phyloP scores from a whole-genome alignment of 2,797 vertebrate genomes.

The Notolepis coatsorum region DNA sequence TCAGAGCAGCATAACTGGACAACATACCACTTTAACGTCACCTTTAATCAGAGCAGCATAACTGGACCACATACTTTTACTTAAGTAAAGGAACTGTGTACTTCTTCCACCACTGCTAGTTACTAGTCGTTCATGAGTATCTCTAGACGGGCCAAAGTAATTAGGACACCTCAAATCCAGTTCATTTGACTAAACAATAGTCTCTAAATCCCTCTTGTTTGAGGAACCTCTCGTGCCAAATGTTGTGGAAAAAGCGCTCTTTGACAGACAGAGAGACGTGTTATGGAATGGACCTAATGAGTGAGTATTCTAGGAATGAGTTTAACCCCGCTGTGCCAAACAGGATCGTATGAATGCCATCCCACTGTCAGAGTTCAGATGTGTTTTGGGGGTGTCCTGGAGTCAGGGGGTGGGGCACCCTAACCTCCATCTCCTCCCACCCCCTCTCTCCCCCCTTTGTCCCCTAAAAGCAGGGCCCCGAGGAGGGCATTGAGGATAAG shows the following conservation, averaged over 20 bases:
- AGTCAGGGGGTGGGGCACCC: constrained; percentile 34
- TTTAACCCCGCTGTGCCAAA: constrained; percentile 37
- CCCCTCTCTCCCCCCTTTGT: constrained; percentile 59
- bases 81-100: too few species aligned
- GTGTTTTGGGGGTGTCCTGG: too few species aligned
- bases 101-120: too few species aligned
- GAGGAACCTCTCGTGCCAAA: background rate
- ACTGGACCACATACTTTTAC: too few species aligned
- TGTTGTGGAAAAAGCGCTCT: constrained; percentile 4
- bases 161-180: background rate
- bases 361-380: constrained; percentile 55
- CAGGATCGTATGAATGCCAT: constrained; percentile 37
- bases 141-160: background rate
- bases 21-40: too few species aligned
- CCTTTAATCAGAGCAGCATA: too few species aligned
- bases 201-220: background rate
- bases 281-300: constrained; percentile 24
- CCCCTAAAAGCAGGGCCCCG: constrained; percentile 57
- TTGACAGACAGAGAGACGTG: constrained; percentile 1
- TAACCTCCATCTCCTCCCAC: constrained; percentile 69
- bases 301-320: constrained; percentile 14
- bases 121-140: too few species aligned
- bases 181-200: background rate
- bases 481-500: constrained; percentile 68
- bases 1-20: too few species aligned